These are phyloP conservation scores for Drosophila ficusphila DNA, from an alignment of 1,140 invertebrate species.

Conservation along the genomic window DNA sequence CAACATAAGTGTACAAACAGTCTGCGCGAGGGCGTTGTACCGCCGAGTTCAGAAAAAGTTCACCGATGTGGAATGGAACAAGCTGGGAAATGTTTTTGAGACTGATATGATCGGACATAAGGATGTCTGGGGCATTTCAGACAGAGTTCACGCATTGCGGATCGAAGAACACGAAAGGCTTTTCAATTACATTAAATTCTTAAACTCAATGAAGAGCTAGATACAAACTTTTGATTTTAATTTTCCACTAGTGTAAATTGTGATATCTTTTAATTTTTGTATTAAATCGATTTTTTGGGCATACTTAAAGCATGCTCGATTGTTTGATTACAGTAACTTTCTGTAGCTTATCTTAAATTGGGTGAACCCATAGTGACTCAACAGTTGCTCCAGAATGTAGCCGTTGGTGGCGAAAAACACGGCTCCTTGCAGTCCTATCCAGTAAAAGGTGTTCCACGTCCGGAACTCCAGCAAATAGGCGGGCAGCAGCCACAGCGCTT, in stretches of 20 bases:
- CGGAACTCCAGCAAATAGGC: conserved; percentile 97
- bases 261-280: conserved; percentile 10
- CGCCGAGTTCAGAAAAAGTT: conserved; percentile 18
- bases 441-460: conserved; percentile 91
- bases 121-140: not conserved
- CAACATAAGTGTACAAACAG: conserved; percentile 18
- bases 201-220: conserved; percentile 16
- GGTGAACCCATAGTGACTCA: conserved; percentile 86
- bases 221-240: conserved; percentile 6
- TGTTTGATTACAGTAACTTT: conserved; percentile 55
- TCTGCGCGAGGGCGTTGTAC: conserved; percentile 21
- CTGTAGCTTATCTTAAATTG: conserved; percentile 64
- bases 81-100: conserved; percentile 42
- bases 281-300: conserved; percentile 8
- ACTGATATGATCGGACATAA: not conserved
- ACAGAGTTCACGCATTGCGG: not conserved
- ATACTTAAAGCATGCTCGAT: not conserved
- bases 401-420: conserved; percentile 92
- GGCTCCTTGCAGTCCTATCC: conserved; percentile 91
- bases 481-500: conserved; percentile 94
- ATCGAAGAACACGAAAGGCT: conserved; percentile 5
- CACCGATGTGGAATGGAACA: conserved; percentile 35
- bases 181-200: conserved; percentile 35
- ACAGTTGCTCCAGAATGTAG: conserved; percentile 88
- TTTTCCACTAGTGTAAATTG: conserved; percentile 10